Evolutionary conservation across 1,140 invertebrate species (phyloP), one percentile per base, ranked within the genome.

Genomic region (Eufriesea mexicana): DNA sequence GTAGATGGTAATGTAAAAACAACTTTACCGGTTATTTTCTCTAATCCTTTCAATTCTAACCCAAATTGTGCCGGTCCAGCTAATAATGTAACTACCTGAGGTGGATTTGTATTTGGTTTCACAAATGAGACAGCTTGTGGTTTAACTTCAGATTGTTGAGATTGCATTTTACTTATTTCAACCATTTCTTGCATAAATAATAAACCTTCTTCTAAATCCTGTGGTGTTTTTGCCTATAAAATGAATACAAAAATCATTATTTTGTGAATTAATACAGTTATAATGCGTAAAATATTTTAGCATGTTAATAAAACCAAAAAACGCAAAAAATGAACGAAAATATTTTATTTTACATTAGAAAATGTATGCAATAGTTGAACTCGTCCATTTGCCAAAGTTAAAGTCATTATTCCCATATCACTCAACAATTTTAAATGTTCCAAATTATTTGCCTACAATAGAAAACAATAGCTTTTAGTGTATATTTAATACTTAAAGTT

Each of bases 121-220:
- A 91, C 84, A 82, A 95, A 96, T 0, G 94, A 95, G 57, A 97
- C 95, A 6, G 95, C 94, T 80, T 95, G 93, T 35, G 96, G 94
- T 61, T 95, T 94, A 23, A 95, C 95, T 84, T 96, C 95, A n/a
- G 95, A 93, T 88, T 96, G 95, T 81, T 96, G 94, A 20, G 94
- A 92, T 91, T 97, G 96, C 79, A 95, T 93, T 91, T 97, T 97
- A 54, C 98, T 98, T 64, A 98, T 94, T 94, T 99, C 97, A 14
- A 98, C 96, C 98, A 99, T 99, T 95, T 99, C 99, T 90, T 99
- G 97, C 98, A 99, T 99, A 90, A 99, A 99, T 49, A 97, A 95
- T 42, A 99, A 92, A 1, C 99, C 99, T 94, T 99, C 97, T 91
- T 99, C 97, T 4, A 98, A 98, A 91, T 98, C 97, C 86, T 97